phyloP scores from a whole-genome alignment of 2,113 vertebrate species.

The Spea multiplicata region DNA sequence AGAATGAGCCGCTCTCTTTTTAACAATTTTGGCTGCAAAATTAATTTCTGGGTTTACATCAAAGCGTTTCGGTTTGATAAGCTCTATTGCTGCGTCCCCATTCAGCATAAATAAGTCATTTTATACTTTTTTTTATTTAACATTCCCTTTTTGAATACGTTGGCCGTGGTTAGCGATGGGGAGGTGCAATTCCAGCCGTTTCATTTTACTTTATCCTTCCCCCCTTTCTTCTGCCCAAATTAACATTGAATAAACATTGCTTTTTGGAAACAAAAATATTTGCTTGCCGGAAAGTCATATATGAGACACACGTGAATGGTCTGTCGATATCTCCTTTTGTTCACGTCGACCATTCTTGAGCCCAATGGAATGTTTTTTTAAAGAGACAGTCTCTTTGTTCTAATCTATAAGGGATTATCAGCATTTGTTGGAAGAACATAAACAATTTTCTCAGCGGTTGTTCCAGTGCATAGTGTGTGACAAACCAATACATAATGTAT shows the following conservation, averaged over 20 bases:
- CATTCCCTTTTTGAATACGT: background rate
- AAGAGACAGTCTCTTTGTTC: too few relatives aligned
- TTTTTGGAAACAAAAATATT: constrained; percentile 23
- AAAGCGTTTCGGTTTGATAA: constrained; percentile 44
- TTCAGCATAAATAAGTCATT: constrained; percentile 42
- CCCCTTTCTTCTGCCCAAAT: constrained; percentile 21
- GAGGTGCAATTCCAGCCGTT: constrained; percentile 24
- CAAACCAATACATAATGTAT: too few relatives aligned
- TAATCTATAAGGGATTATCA: too few relatives aligned
- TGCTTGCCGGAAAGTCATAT: background rate
- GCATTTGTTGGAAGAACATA: too few relatives aligned
- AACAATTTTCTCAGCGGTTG: too few relatives aligned
- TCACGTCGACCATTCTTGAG: background rate
- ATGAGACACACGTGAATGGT: background rate
- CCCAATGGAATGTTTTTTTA: background rate
- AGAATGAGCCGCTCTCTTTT: constrained; percentile 10
- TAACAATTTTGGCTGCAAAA: constrained; percentile 36
- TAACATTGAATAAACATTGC: constrained; percentile 30
- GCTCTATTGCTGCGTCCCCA: constrained; percentile 18
- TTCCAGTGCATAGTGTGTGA: too few relatives aligned
- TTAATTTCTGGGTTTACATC: constrained; percentile 44
- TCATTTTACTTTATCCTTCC: background rate
- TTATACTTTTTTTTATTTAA: constrained; percentile 32
- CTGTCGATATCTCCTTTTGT: background rate
- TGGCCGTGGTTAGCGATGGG: constrained; percentile 21